Evolutionary conservation across 1,140 invertebrate species (phyloP).

Genomic region (Pseudomyrmex sp.): DNA sequence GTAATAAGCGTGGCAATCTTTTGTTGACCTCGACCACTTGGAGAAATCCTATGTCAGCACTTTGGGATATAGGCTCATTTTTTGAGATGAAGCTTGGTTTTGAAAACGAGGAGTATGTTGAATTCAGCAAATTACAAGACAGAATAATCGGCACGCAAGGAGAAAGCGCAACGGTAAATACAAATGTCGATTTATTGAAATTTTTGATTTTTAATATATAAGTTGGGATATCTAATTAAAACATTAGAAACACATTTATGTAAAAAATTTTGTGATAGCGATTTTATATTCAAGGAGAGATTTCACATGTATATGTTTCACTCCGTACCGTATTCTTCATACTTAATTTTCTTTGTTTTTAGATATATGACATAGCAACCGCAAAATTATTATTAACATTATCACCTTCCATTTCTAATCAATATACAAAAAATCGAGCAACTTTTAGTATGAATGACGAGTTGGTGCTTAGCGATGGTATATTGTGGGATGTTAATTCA

Average conservation of each 20-base stretch:
- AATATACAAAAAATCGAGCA: slow-evolving; percentile 97
- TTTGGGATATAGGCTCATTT: slow-evolving; percentile 92
- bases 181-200: too few species aligned
- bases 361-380: slow-evolving; percentile 97
- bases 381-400: slow-evolving; percentile 91
- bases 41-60: slow-evolving; percentile 92
- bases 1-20: slow-evolving; percentile 90
- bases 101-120: slow-evolving; percentile 94
- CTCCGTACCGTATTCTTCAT: background rate
- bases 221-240: too few species aligned
- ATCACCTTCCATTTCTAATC: slow-evolving; percentile 93
- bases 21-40: slow-evolving; percentile 94
- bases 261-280: background rate
- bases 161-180: slow-evolving; percentile 89
- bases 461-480: slow-evolving; percentile 95
- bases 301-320: background rate
- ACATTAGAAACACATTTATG: too few species aligned
- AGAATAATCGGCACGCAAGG: slow-evolving; percentile 93
- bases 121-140: slow-evolving; percentile 97
- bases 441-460: slow-evolving; percentile 98
- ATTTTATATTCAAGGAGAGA: background rate
- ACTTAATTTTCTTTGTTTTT: slow-evolving; percentile 65
- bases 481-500: slow-evolving; percentile 96
- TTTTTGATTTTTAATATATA: too few species aligned
- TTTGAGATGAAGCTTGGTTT: slow-evolving; percentile 91